Evolutionary conservation across 2,797 vertebrate genomes (phyloP).

Genomic region (Crenichthys baileyi): DNA sequence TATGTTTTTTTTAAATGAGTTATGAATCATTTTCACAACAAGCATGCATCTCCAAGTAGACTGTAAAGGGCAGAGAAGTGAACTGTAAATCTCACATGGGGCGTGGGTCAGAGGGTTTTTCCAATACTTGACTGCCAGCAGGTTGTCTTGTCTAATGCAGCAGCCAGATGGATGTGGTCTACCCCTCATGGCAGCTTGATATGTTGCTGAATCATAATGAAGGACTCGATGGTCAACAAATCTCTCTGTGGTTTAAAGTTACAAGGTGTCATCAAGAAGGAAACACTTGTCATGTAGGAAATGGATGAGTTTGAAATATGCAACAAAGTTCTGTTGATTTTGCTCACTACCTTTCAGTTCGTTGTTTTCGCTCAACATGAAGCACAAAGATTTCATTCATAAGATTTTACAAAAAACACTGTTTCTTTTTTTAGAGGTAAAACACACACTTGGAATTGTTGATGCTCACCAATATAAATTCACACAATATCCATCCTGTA

Average conservation of each 20-base stretch:
- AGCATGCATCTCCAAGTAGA: not conserved
- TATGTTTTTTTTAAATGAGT: conserved; percentile 13
- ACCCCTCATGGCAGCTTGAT: not conserved
- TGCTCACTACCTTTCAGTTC: not conserved
- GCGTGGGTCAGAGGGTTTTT: conserved; percentile 3
- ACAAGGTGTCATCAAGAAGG: not conserved
- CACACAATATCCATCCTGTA: no score
- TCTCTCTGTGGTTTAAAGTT: conserved; percentile 1
- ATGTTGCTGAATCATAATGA: conserved; percentile 15
- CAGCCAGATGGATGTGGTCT: conserved; percentile 9
- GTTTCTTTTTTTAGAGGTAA: no score
- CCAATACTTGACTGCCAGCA: not conserved
- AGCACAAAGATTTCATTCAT: not conserved
- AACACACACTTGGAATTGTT: no score
- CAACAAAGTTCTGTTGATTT: not conserved
- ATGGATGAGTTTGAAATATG: not conserved
- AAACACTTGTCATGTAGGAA: not conserved
- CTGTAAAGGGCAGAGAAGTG: not conserved
- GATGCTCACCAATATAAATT: no score
- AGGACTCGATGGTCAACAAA: not conserved
- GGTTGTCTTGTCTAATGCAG: conserved; percentile 19
- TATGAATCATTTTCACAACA: conserved; percentile 8
- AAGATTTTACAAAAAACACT: no score
- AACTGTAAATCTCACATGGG: conserved; percentile 14
- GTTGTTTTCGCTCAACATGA: not conserved